Evolutionary conservation across 2,797 vertebrate species (phyloP).

Genomic region (Thalassophryne amazonica): DNA sequence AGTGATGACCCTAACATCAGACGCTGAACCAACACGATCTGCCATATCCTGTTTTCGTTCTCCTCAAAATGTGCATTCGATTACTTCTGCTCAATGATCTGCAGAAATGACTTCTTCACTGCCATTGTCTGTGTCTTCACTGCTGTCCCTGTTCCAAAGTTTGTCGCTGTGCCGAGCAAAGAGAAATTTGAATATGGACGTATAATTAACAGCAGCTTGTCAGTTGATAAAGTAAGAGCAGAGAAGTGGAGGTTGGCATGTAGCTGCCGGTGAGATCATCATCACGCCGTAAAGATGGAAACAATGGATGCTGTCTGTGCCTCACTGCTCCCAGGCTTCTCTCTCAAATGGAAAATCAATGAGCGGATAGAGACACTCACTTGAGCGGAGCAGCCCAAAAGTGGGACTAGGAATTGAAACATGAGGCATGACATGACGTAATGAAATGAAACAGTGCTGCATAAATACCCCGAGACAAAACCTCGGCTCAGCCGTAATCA

Average conservation of each 20-base stretch:
- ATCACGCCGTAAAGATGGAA: constrained; percentile 39
- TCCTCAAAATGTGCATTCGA: constrained; percentile 49
- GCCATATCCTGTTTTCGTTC: constrained; percentile 50
- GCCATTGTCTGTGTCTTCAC: constrained; percentile 18
- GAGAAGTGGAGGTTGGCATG: constrained; percentile 32
- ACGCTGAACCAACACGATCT: constrained; percentile 5
- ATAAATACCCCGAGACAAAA: constrained; percentile 45
- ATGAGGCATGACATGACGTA: constrained; percentile 53
- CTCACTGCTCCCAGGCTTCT: constrained; percentile 21
- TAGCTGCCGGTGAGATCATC: constrained; percentile 59
- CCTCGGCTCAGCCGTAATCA: constrained; percentile 34
- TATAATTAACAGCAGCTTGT: constrained; percentile 76
- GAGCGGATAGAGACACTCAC: constrained; percentile 44
- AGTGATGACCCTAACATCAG: constrained; percentile 9
- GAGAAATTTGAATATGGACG: constrained; percentile 67
- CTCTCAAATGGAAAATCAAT: constrained; percentile 65
- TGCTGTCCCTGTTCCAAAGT: constrained; percentile 23
- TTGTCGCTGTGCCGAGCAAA: constrained; percentile 23
- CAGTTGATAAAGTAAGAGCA: constrained; percentile 59
- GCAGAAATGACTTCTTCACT: constrained; percentile 23
- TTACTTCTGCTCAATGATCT: constrained; percentile 42
- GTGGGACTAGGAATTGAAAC: constrained; percentile 48
- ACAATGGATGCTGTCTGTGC: constrained; percentile 60
- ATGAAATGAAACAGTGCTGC: constrained; percentile 49
- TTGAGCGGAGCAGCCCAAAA: constrained; percentile 46